Percentiles rank a stretch among this genome's conserved stretches.
These are phyloP conservation scores for Ancistrus triradiatus DNA, from an alignment of 2,113 vertebrate species.

Conservation along the genomic window DNA sequence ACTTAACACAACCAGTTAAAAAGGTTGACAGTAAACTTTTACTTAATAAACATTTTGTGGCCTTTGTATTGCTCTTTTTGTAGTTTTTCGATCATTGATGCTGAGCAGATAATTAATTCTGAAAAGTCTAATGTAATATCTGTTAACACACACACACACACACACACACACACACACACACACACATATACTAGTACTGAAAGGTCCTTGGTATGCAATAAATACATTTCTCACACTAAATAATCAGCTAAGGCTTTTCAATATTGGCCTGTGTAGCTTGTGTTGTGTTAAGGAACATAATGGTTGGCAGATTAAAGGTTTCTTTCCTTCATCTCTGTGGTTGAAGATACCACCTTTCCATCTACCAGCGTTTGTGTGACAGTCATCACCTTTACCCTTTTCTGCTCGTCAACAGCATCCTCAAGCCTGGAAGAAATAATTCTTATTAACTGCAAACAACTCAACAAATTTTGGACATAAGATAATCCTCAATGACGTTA, in stretches of 20 bases:
- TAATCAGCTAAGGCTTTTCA: conserved; percentile 1
- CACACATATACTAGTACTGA: background rate
- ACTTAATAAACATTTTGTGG: background rate
- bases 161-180: too few relatives aligned
- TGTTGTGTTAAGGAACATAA: conserved; percentile 32
- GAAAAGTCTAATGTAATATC: conserved; percentile 2
- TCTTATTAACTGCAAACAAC: conserved; percentile 16
- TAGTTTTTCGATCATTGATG: background rate
- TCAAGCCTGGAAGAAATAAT: conserved; percentile 58
- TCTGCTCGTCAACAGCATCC: conserved; percentile 58
- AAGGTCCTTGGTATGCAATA: conserved; percentile 19
- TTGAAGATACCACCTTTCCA: conserved; percentile 83
- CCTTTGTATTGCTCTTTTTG: too few relatives aligned
- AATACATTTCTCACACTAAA: conserved; percentile 16
- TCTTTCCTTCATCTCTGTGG: conserved; percentile 78
- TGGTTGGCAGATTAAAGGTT: conserved; percentile 48
- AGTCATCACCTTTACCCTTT: conserved; percentile 75
- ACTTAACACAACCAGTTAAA: conserved; percentile 31
- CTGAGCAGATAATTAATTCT: background rate
- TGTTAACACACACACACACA: background rate
- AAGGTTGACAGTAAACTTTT: conserved; percentile 21
- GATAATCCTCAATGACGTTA: background rate
- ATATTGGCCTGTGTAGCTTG: conserved; percentile 32
- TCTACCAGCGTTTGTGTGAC: conserved; percentile 84
- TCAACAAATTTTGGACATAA: background rate